Evolutionary conservation across 2,797 vertebrate species (phyloP).

Genomic region (Rhyacichthys aspro): DNA sequence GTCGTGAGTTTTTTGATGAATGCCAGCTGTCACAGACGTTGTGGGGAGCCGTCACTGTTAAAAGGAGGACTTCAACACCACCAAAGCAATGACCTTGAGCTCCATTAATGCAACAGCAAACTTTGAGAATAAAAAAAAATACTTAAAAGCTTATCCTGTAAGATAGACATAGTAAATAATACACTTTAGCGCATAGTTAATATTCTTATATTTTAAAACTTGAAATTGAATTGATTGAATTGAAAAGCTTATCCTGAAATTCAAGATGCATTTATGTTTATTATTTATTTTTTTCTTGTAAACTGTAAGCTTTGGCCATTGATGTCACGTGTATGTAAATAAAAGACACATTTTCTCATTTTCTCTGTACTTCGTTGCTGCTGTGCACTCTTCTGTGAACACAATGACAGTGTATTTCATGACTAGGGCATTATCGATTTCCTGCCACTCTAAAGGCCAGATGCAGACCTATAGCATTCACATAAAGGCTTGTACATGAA

Average conservation of each 20-base stretch:
- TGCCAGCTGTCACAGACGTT: constrained; percentile 30
- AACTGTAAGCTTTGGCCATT: too few relatives aligned
- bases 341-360: too few relatives aligned
- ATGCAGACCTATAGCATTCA: constrained; percentile 9
- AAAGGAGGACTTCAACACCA: not conserved
- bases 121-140: too few relatives aligned
- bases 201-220: too few relatives aligned
- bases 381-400: not conserved
- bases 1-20: constrained; percentile 39
- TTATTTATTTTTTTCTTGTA: too few relatives aligned
- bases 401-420: constrained; percentile 4
- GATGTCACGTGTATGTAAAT: too few relatives aligned
- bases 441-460: not conserved
- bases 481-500: constrained; percentile 17
- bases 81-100: constrained; percentile 36
- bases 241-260: too few relatives aligned
- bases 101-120: not conserved
- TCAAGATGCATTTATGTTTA: too few relatives aligned
- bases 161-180: not conserved
- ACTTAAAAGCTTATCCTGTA: not conserved
- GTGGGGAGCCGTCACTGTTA: constrained; percentile 18
- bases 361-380: not conserved
- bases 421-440: constrained; percentile 13
- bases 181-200: too few relatives aligned
- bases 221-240: too few relatives aligned